A percentile compares a stretch with the other conserved stretches of the same genome.
Conservation (phyloP, 2,888 invertebrate species). For the Uloborus plumipes region DNA sequence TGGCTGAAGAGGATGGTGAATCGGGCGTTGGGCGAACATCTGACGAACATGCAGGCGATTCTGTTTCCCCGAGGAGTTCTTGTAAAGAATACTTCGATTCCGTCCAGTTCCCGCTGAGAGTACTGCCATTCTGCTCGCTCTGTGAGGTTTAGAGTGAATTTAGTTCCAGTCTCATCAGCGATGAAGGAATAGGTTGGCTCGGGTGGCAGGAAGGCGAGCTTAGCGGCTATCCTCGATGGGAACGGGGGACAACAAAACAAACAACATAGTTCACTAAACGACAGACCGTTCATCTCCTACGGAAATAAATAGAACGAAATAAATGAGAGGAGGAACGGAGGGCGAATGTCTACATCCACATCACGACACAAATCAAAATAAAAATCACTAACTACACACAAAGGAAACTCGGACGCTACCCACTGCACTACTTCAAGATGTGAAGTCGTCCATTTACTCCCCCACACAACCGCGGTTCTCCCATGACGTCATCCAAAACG, state of each 20-base stretch:
- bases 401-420: conserved; percentile 29
- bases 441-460: conserved; percentile 33
- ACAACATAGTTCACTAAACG: conserved; percentile 90
- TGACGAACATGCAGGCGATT: conserved; percentile 96
- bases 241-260: conserved; percentile 99
- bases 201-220: conserved; percentile 98
- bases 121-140: conserved; percentile 98
- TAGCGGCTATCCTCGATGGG: conserved; percentile 98
- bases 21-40: conserved; percentile 83
- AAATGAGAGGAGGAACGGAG: no score
- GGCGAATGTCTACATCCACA: background rate
- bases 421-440: conserved; percentile 21
- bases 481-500: conserved; percentile 47
- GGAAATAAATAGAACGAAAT: background rate
- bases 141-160: conserved; percentile 84
- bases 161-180: conserved; percentile 80
- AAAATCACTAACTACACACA: conserved; percentile 19
- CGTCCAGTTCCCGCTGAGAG: conserved; percentile 89
- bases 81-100: conserved; percentile 85
- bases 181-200: conserved; percentile 97
- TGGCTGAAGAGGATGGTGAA: conserved; percentile 97
- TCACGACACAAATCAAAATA: background rate
- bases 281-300: conserved; percentile 66
- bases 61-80: conserved; percentile 94
- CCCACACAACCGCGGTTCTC: conserved; percentile 51